Percentiles rank a stretch among this genome's conserved stretches.
These are phyloP conservation scores for Stenopsyche tienmushanensis DNA, from an alignment of 1,140 invertebrate genomes.

Conservation along the genomic window DNA sequence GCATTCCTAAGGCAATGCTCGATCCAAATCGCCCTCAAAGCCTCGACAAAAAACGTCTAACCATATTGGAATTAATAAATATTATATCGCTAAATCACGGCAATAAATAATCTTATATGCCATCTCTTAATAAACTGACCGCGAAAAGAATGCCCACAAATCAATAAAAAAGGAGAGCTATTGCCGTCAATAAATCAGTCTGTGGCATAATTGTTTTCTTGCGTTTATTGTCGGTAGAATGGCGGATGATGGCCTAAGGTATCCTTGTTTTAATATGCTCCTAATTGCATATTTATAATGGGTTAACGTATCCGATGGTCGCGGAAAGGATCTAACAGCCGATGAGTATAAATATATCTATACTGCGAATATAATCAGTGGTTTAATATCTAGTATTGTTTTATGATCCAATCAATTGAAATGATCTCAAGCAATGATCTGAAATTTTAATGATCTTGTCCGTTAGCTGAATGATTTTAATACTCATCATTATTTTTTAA, in stretches of 20 bases:
- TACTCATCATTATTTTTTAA: too few species aligned
- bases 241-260: slow-evolving; percentile 8
- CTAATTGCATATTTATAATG: slow-evolving; percentile 30
- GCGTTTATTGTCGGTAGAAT: slow-evolving; percentile 23
- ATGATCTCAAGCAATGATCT: too few species aligned
- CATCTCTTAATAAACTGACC: slow-evolving; percentile 19
- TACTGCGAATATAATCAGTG: not conserved
- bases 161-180: slow-evolving; percentile 15
- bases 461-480: too few species aligned
- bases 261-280: slow-evolving; percentile 8
- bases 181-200: slow-evolving; percentile 29
- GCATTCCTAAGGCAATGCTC: not conserved
- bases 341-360: not conserved
- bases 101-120: slow-evolving; percentile 9
- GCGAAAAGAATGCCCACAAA: slow-evolving; percentile 5
- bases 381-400: not conserved
- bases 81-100: slow-evolving; percentile 9
- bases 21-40: not conserved
- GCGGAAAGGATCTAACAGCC: not conserved
- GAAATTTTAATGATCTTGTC: too few species aligned
- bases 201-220: slow-evolving; percentile 26
- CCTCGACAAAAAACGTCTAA: not conserved
- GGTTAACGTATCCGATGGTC: not conserved
- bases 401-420: too few species aligned
- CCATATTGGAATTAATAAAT: slow-evolving; percentile 20